These are phyloP conservation scores for Brachyrhaphis roseni DNA, from an alignment of 2,797 vertebrate genomes.

Conservation along the genomic window DNA sequence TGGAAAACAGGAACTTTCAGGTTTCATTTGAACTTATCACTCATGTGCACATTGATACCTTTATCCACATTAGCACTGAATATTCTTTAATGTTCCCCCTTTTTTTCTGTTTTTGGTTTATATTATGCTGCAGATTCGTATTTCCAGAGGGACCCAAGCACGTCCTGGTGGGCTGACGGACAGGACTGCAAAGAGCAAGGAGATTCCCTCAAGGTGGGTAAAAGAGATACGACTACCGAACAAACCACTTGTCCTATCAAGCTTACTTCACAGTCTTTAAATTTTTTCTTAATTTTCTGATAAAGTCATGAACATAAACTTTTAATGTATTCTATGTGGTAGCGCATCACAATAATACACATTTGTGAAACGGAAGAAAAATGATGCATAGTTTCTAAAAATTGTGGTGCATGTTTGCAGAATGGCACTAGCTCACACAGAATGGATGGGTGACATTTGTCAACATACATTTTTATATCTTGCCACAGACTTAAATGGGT, in stretches of 20 bases:
- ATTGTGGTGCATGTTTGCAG: not conserved
- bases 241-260: not conserved
- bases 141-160: slow-evolving; percentile 18
- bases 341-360: not conserved
- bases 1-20: slow-evolving; percentile 33
- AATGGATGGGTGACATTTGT: not conserved
- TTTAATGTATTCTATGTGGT: not conserved
- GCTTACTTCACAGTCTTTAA: not conserved
- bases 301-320: not conserved
- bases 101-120: slow-evolving; percentile 12
- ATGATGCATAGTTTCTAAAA: not conserved
- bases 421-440: no score
- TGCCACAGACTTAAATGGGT: not conserved
- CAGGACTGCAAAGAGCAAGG: slow-evolving; percentile 41
- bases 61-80: not conserved
- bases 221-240: not conserved
- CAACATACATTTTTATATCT: not conserved
- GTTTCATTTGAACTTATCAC: slow-evolving; percentile 35
- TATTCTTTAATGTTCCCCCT: not conserved
- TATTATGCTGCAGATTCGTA: slow-evolving; percentile 22
- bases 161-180: slow-evolving; percentile 47
- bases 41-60: not conserved
- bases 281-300: not conserved
- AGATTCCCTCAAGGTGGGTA: slow-evolving; percentile 60
- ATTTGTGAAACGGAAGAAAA: not conserved